phyloP scores from a whole-genome alignment of 2,113 vertebrate genomes.

The Aviceda subcristata region DNA sequence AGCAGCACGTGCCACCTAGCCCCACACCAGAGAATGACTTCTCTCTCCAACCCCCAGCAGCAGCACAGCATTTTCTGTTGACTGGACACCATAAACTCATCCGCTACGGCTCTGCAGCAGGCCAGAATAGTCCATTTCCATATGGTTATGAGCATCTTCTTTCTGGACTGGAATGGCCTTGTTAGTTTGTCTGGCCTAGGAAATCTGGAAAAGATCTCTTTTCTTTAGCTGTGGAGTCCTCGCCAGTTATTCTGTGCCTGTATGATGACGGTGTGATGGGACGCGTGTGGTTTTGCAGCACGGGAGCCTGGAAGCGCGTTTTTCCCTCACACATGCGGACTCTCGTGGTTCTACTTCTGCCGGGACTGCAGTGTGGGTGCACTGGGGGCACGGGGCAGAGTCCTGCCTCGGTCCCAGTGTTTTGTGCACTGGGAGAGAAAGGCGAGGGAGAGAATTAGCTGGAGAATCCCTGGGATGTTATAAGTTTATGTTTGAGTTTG shows the following conservation, averaged over 20 bases:
- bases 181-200: neutral
- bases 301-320: neutral
- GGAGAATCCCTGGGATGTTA: neutral
- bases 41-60: neutral
- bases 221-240: neutral
- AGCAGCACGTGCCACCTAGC: neutral
- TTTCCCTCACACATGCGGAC: neutral
- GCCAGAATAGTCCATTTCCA: neutral
- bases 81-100: neutral
- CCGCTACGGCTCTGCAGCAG: neutral
- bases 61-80: neutral
- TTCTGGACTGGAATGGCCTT: neutral
- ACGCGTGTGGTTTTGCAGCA: neutral
- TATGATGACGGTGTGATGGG: neutral
- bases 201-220: neutral
- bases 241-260: neutral
- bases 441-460: rapidly evolving
- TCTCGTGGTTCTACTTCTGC: neutral
- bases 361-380: neutral
- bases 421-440: neutral
- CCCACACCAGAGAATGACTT: neutral
- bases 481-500: neutral
- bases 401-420: neutral
- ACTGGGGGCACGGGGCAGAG: rapidly evolving
- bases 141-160: neutral